Evolutionary conservation across 2,113 vertebrate species (phyloP).

Genomic region (Nyctibius bracteatus): DNA sequence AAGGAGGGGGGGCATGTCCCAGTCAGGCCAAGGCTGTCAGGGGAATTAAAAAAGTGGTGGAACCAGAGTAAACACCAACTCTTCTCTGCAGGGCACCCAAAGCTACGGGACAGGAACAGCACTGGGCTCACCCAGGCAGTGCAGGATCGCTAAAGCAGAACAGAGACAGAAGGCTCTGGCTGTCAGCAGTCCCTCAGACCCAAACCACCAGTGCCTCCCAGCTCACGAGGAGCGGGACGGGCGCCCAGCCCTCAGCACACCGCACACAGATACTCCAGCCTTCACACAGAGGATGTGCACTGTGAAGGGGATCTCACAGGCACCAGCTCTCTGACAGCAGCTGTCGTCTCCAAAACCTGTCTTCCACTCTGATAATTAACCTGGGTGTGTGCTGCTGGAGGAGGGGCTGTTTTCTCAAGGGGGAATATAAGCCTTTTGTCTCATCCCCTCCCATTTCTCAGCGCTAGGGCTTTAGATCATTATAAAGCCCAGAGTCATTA

Average conservation of each 20-base stretch:
- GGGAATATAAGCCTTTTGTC: neutral
- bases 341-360: neutral
- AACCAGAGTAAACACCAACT: neutral
- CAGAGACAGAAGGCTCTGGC: neutral
- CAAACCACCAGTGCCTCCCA: neutral
- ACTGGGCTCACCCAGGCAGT: neutral
- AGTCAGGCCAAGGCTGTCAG: neutral
- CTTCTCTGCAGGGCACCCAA: neutral
- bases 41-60: neutral
- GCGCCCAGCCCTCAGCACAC: neutral
- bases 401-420: neutral
- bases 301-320: neutral
- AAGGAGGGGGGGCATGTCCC: neutral
- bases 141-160: neutral
- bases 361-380: neutral
- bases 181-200: neutral
- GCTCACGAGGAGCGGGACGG: neutral
- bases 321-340: neutral
- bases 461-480: neutral
- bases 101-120: neutral
- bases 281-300: neutral
- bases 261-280: neutral
- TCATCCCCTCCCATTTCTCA: neutral
- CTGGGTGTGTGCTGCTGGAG: neutral
- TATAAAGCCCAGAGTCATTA: neutral